Evolutionary conservation across 2,888 invertebrate genomes (phyloP).

Genomic region (Nemoura dubitans): DNA sequence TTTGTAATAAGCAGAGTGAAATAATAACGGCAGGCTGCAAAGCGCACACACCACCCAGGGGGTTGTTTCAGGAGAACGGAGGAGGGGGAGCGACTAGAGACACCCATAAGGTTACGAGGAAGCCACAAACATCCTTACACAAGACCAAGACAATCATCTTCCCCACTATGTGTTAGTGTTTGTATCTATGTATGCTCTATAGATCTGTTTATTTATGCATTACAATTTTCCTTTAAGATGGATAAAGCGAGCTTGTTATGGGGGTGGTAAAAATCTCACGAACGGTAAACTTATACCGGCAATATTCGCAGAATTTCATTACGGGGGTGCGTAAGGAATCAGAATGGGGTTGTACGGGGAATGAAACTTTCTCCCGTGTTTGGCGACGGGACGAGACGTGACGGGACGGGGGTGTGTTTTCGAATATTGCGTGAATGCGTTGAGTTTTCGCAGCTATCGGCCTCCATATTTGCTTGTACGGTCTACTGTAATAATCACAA

Average conservation of each 20-base stretch:
- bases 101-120: conserved; percentile 43
- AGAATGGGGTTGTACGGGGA: background rate
- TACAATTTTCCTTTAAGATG: conserved; percentile 49
- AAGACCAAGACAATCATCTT: conserved; percentile 34
- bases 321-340: conserved; percentile 12
- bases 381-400: background rate
- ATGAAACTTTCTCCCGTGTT: background rate
- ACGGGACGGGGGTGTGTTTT: background rate
- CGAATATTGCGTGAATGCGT: background rate
- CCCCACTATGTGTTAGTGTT: conserved; percentile 29
- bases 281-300: conserved; percentile 44
- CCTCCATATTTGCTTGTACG: too few relatives aligned
- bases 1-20: conserved; percentile 46
- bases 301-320: conserved; percentile 40
- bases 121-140: conserved; percentile 42
- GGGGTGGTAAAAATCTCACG: conserved; percentile 43
- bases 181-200: background rate
- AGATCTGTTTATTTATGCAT: conserved; percentile 50
- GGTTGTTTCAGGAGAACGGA: conserved; percentile 38
- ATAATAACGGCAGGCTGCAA: conserved; percentile 18
- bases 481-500: too few relatives aligned
- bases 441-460: too few relatives aligned
- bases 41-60: conserved; percentile 41
- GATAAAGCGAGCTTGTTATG: conserved; percentile 28
- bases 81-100: conserved; percentile 30